Evolutionary conservation across 2,797 vertebrate genomes (phyloP).

Genomic region (Rhadinocentrus ornatus): DNA sequence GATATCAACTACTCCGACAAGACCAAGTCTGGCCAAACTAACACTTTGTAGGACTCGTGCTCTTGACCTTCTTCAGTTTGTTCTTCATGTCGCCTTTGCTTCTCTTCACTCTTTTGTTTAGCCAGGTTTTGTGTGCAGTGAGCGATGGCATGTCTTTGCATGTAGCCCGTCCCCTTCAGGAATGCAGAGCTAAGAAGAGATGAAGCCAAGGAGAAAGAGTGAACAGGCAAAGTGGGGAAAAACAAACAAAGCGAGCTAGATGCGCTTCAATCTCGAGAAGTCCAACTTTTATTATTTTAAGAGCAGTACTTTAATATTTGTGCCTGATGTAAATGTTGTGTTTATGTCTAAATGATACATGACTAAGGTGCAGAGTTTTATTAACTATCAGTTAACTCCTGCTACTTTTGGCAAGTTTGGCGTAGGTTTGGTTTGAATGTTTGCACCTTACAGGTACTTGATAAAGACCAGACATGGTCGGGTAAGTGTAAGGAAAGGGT

Average conservation of each 20-base stretch:
- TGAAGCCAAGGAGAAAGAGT: conserved; percentile 38
- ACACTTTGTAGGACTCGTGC: background rate
- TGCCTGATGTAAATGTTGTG: background rate
- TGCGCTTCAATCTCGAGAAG: background rate
- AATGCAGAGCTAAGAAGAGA: conserved; percentile 65
- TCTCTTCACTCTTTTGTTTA: conserved; percentile 50
- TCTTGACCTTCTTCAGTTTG: conserved; percentile 29
- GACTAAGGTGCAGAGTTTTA: background rate
- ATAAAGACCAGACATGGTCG: background rate
- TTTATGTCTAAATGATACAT: too few relatives aligned
- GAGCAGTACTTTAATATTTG: background rate
- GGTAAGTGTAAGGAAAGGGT: background rate
- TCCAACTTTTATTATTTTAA: background rate
- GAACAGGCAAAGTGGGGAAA: conserved; percentile 1
- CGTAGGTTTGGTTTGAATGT: conserved; percentile 30
- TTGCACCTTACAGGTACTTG: background rate
- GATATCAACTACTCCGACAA: conserved; percentile 18
- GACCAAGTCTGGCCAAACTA: conserved; percentile 9
- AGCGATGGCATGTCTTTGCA: conserved; percentile 69
- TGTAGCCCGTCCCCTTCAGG: conserved; percentile 73
- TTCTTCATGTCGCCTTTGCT: conserved; percentile 21
- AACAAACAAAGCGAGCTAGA: background rate
- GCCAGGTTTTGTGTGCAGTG: conserved; percentile 48
- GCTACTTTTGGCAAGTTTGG: conserved; percentile 14
- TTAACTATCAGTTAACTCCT: background rate